Base-by-base conservation (phyloP, 1,140 invertebrate species). In the Rhyzopertha dominica region DNA sequence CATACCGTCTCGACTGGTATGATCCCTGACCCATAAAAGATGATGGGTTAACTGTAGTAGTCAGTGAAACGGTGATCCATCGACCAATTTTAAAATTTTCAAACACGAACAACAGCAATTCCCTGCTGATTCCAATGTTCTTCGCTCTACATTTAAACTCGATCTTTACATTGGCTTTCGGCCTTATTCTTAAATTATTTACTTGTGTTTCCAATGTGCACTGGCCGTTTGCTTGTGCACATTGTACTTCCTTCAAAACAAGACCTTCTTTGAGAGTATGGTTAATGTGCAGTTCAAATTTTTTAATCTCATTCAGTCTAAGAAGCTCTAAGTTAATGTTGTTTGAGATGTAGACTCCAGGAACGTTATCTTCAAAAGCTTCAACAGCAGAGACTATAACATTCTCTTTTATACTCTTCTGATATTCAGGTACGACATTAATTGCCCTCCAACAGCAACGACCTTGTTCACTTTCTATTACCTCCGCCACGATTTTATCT, bases 401-500 rank as follows among this genome's bases (percentile, higher is more conserved):
- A 52, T 35, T 46, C 8, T 35, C 43, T 23, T 29, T 36, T 49
- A 44, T 48, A 49, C 43, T 59, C 62, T 59, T 59, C 14, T 47
- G 5, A 47, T 16, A 24, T 13, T 57, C 50, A 16, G 70, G 70
- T 38, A 68, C 58, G 14, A 80, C 57, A 48, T 74, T 72, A 34
- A 82, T 46, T 13, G 78, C 78, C 43, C 82, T 65, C 79, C 80
- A 83, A n/a, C 49, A 63, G 44, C 63, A 74, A 3, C 47, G 37
- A 10, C 69, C 71, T 68, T 84, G 81, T 45, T 77, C 74, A 61
- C 81, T 84, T 66, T 84, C 81, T 47, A 84, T 80, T 16, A 75
- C 71, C 55, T 83, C 76, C 9, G 72, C 70, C 35, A 75, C 56
- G 10, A 82, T 76, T 65, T 71, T 74, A 50, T 79, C 75, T 9